Percentiles rank a stretch among this genome's conserved stretches.
These are phyloP conservation scores for Coluber constrictor DNA, from an alignment of 2,797 vertebrate genomes.

Conservation along the genomic window DNA sequence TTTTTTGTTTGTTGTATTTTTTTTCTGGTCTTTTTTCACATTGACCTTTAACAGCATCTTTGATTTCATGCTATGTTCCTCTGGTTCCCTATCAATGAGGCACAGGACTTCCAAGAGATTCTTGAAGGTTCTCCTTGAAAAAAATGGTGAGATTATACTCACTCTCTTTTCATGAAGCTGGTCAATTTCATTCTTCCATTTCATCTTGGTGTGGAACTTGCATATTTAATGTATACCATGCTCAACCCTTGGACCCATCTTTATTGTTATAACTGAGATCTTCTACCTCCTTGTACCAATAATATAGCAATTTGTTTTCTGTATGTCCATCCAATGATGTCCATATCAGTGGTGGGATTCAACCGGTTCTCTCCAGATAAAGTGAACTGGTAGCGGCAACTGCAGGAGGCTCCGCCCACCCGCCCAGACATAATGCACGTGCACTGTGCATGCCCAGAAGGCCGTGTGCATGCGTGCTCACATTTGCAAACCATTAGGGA, in stretches of 20 bases:
- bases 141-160: neutral
- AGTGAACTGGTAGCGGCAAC: too few relatives aligned
- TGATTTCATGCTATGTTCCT: neutral
- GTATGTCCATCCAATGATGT: neutral
- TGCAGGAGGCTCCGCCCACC: too few relatives aligned
- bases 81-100: neutral
- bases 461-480: too few relatives aligned
- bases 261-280: neutral
- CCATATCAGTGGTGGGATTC: neutral
- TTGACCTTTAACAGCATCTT: neutral
- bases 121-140: neutral
- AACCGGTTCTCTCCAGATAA: too few relatives aligned
- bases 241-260: neutral
- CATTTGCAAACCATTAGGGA: too few relatives aligned
- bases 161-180: neutral
- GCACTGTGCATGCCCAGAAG: too few relatives aligned
- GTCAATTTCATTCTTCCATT: neutral
- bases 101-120: neutral
- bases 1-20: neutral
- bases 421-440: too few relatives aligned
- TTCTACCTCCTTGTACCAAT: neutral
- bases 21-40: neutral
- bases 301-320: neutral
- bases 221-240: neutral
- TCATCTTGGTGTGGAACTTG: neutral